Percentiles rank a stretch among this genome's conserved stretches.
Evolutionary conservation across 2,888 invertebrate species (phyloP).

Genomic region (Habroteleia sp.): DNA sequence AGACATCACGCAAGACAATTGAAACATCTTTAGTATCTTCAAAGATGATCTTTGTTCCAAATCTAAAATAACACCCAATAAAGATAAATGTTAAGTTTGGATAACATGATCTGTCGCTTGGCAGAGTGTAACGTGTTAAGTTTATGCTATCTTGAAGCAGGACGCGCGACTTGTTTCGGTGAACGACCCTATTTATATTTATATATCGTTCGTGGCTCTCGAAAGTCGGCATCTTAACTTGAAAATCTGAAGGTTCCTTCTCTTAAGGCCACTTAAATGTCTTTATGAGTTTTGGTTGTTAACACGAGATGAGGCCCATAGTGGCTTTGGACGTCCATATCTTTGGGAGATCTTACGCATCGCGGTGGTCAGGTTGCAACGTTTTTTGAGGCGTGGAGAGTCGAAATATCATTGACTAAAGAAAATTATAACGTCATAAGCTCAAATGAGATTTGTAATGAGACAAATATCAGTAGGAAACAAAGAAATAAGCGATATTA

Average conservation of each 20-base stretch:
- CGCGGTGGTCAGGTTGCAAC: conserved; percentile 69
- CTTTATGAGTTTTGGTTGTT: conserved; percentile 81
- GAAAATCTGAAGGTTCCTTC: conserved; percentile 66
- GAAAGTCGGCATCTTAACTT: conserved; percentile 67
- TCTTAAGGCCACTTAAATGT: conserved; percentile 75
- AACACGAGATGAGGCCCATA: conserved; percentile 76
- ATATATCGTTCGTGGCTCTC: conserved; percentile 62
- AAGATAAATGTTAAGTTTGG: conserved; percentile 59
- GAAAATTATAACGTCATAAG: conserved; percentile 68
- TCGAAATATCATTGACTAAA: conserved; percentile 72
- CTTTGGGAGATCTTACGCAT: conserved; percentile 70
- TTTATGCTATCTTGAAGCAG: conserved; percentile 62
- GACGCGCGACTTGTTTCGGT: conserved; percentile 67
- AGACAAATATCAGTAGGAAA: conserved; percentile 29
- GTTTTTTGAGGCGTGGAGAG: conserved; percentile 67
- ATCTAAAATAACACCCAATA: conserved; percentile 61
- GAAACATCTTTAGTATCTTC: conserved; percentile 32
- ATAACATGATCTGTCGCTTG: conserved; percentile 62
- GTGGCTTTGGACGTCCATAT: conserved; percentile 62
- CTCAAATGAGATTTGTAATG: conserved; percentile 45
- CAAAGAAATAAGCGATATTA: conserved; percentile 29
- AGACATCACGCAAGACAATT: conserved; percentile 35
- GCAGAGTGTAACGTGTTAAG: conserved; percentile 62
- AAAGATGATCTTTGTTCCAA: conserved; percentile 42
- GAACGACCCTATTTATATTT: conserved; percentile 73